phyloP scores from a whole-genome alignment of 1,140 invertebrate genomes.

The Ectropis grisescens region DNA sequence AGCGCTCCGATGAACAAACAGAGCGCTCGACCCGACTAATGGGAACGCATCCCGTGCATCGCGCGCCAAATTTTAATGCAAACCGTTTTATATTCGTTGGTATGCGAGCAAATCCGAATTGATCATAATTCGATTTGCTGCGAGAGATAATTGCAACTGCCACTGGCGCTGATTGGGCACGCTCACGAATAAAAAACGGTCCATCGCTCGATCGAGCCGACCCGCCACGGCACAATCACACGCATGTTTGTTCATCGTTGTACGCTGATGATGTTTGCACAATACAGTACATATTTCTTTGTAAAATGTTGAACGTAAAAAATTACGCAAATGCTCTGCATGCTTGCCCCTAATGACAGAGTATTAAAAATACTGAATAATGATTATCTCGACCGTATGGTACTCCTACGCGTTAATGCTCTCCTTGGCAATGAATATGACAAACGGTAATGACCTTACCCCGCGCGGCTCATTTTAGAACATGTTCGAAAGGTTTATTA shows the following conservation, averaged over 20 bases:
- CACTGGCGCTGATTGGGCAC: slow-evolving; percentile 63
- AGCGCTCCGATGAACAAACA: slow-evolving; percentile 37
- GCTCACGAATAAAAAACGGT: slow-evolving; percentile 45
- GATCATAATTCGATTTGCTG: slow-evolving; percentile 70
- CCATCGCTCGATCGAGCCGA: slow-evolving; percentile 15
- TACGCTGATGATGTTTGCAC: slow-evolving; percentile 58
- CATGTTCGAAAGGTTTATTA: too few relatives aligned
- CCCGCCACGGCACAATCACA: slow-evolving; percentile 45
- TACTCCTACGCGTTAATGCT: slow-evolving; percentile 11
- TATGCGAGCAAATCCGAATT: slow-evolving; percentile 69
- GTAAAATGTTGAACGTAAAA: too few relatives aligned
- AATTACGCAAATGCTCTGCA: too few relatives aligned
- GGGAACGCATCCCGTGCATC: slow-evolving; percentile 60
- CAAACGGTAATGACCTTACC: slow-evolving; percentile 52
- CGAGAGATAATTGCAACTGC: slow-evolving; percentile 68
- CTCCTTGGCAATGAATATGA: slow-evolving; percentile 52
- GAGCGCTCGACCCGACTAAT: slow-evolving; percentile 49
- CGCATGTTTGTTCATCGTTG: slow-evolving; percentile 44
- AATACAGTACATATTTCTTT: slow-evolving; percentile 31
- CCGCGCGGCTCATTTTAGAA: too few relatives aligned
- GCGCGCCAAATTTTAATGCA: slow-evolving; percentile 66
- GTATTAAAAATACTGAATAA: too few relatives aligned
- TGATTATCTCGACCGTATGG: too few relatives aligned
- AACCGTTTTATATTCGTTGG: slow-evolving; percentile 69
- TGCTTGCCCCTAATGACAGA: too few relatives aligned